A percentile compares a stretch with the other conserved stretches of the same genome.
phyloP scores from a whole-genome alignment of 2,797 vertebrate species.

The Nyctalus aviator region DNA sequence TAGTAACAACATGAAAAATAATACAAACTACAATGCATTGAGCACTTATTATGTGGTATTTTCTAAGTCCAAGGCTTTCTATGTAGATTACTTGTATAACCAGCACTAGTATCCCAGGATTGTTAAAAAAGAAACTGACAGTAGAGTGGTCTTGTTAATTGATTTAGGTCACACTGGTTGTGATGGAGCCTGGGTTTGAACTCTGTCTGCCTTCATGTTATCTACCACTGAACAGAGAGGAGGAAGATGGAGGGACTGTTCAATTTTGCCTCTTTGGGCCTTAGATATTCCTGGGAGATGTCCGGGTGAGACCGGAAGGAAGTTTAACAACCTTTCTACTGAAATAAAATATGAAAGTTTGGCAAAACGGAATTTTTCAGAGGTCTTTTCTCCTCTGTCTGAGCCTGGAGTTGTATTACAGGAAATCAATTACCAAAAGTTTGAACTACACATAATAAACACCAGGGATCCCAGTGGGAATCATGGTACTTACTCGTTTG shows the following conservation, averaged over 20 bases:
- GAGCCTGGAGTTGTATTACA: not conserved
- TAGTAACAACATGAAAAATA: not conserved
- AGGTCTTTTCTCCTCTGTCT: not conserved
- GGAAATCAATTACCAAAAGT: not conserved
- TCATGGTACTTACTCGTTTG: not conserved
- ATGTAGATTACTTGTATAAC: not conserved
- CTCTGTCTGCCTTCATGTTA: not conserved
- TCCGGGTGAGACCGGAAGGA: not conserved
- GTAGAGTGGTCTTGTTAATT: not conserved
- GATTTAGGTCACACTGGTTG: not conserved
- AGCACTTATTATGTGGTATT: not conserved
- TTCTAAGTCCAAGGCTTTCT: not conserved
- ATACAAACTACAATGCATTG: not conserved
- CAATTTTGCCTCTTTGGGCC: not conserved
- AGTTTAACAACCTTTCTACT: not conserved
- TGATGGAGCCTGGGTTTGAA: not conserved
- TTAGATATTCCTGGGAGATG: constrained; percentile 2
- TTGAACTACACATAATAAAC: not conserved
- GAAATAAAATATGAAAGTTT: constrained; percentile 16
- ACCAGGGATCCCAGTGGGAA: not conserved
- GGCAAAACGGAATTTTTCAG: not conserved
- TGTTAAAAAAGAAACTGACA: not conserved
- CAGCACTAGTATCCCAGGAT: not conserved
- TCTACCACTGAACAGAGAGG: not conserved
- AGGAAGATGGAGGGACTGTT: not conserved